phyloP scores from a whole-genome alignment of 2,888 invertebrate genomes.

The Drosophila robusta region DNA sequence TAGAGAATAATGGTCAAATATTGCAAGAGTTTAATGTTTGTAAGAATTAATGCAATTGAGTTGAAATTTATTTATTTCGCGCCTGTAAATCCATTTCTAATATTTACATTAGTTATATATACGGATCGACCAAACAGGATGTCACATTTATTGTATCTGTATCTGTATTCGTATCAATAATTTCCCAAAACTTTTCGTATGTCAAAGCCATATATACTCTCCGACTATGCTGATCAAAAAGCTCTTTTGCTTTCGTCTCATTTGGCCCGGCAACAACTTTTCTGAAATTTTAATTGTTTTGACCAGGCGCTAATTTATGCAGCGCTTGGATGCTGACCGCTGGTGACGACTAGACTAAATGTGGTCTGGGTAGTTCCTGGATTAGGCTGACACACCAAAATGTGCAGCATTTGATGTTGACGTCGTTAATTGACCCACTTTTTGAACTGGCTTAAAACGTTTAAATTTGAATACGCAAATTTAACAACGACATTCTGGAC shows the following conservation, averaged over 20 bases:
- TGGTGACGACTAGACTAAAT: conserved; percentile 1
- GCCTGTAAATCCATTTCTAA: not conserved
- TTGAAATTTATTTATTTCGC: too few relatives aligned
- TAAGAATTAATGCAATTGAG: too few relatives aligned
- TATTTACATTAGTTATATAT: not conserved
- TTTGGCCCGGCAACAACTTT: not conserved
- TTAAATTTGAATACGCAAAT: conserved; percentile 73
- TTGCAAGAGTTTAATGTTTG: too few relatives aligned
- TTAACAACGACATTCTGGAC: conserved; percentile 11
- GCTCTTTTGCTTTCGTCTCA: not conserved
- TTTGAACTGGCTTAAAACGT: conserved; percentile 57
- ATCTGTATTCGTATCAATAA: too few relatives aligned
- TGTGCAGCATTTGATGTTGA: conserved; percentile 53
- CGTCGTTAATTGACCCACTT: conserved; percentile 59
- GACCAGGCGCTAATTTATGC: conserved; percentile 44
- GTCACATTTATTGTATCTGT: too few relatives aligned
- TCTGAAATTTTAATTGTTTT: conserved; percentile 29
- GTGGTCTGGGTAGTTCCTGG: not conserved
- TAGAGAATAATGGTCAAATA: not conserved
- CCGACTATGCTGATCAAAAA: not conserved
- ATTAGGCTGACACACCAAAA: conserved; percentile 18
- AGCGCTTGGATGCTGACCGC: not conserved
- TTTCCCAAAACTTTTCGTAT: not conserved
- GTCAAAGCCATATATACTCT: not conserved
- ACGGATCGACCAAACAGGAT: too few relatives aligned